Conservation (phyloP, 2,797 vertebrate genomes). For the Microctenopoma steveboyesi region DNA sequence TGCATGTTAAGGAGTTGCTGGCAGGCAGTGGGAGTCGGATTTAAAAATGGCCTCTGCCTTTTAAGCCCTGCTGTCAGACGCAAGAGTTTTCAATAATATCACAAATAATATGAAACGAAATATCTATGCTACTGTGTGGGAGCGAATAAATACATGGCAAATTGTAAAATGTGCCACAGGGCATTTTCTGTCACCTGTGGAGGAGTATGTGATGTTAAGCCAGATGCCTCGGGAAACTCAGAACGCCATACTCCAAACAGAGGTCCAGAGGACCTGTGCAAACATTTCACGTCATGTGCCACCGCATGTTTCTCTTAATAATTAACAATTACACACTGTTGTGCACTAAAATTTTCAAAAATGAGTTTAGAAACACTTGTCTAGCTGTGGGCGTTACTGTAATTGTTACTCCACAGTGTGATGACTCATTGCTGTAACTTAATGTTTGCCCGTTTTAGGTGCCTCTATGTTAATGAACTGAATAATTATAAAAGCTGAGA, state of each 20-base stretch:
- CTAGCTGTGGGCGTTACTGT: background rate
- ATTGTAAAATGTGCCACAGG: constrained; percentile 52
- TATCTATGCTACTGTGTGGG: constrained; percentile 45
- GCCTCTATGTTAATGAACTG: background rate
- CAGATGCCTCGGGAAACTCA: constrained; percentile 51
- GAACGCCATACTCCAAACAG: constrained; percentile 20
- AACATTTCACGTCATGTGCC: constrained; percentile 15
- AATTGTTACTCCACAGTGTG: background rate
- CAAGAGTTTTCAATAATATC: constrained; percentile 55
- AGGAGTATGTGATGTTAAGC: constrained; percentile 57
- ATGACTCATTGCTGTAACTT: background rate
- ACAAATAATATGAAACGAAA: constrained; percentile 44
- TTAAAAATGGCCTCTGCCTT: constrained; percentile 60
- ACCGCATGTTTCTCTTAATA: background rate
- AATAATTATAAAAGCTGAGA: background rate
- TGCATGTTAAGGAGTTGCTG: constrained; percentile 39
- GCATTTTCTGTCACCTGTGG: constrained; percentile 64
- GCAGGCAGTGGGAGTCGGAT: constrained; percentile 56
- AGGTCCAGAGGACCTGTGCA: constrained; percentile 15
- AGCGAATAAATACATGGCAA: constrained; percentile 58
- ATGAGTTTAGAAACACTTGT: background rate
- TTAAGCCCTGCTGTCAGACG: constrained; percentile 43
- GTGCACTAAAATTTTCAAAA: background rate
- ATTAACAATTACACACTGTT: constrained; percentile 1
- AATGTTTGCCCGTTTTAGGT: background rate